These are phyloP conservation scores for Herpetotheres cachinnans DNA, from an alignment of 2,113 vertebrate genomes.

Conservation along the genomic window DNA sequence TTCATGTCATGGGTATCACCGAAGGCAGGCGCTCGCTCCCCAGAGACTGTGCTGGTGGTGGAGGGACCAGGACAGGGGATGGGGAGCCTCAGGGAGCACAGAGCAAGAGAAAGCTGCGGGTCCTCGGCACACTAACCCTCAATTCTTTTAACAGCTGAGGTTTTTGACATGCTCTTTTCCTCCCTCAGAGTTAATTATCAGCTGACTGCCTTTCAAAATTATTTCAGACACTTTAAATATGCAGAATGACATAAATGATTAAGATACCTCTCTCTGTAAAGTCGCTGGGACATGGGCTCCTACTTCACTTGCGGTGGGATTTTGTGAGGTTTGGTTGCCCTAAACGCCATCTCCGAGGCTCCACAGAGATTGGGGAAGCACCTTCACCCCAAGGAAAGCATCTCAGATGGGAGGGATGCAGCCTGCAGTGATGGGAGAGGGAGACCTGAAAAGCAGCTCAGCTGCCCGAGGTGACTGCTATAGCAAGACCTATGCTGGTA, in stretches of 20 bases:
- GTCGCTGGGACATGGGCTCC: not conserved
- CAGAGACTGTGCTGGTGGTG: too few species aligned
- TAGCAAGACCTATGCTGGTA: accelerated
- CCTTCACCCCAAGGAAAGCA: not conserved
- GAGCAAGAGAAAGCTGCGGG: not conserved
- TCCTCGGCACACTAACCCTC: not conserved
- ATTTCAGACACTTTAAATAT: not conserved
- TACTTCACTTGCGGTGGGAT: not conserved
- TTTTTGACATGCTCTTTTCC: not conserved
- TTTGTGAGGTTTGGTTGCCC: not conserved
- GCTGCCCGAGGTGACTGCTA: accelerated
- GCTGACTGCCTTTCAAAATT: not conserved
- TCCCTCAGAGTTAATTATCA: not conserved
- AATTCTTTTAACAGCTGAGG: not conserved
- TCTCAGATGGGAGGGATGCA: not conserved
- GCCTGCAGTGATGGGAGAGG: not conserved
- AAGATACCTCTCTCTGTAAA: not conserved
- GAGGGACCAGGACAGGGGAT: not conserved
- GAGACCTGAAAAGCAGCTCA: not conserved
- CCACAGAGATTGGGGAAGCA: not conserved
- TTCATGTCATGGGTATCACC: accelerated
- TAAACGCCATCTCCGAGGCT: not conserved
- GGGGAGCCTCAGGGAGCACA: not conserved
- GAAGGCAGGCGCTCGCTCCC: accelerated
- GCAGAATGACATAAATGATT: not conserved